Evolutionary conservation across 2,113 vertebrate species (phyloP).

Genomic region (Forbesichthys papilliferus): DNA sequence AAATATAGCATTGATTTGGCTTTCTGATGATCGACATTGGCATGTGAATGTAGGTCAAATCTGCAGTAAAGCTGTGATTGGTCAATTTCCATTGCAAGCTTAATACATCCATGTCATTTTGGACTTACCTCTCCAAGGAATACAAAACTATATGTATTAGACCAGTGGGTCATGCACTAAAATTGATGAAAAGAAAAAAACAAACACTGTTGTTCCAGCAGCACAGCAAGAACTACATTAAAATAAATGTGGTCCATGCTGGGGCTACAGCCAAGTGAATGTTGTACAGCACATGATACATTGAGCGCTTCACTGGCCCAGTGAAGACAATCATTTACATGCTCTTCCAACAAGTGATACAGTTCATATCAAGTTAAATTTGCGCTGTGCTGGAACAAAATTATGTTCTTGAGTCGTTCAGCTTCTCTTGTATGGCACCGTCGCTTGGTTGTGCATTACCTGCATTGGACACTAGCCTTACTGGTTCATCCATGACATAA

Average conservation of each 20-base stretch:
- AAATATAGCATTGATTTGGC: conserved; percentile 34
- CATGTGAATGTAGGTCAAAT: conserved; percentile 20
- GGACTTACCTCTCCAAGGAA: conserved; percentile 16
- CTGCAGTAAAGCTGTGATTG: conserved; percentile 24
- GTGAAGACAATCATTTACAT: conserved; percentile 19
- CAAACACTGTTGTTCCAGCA: conserved; percentile 49
- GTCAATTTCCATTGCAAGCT: conserved; percentile 5
- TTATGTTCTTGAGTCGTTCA: not conserved
- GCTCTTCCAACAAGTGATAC: conserved; percentile 38
- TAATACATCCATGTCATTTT: conserved; percentile 21
- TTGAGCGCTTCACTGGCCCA: conserved; percentile 18
- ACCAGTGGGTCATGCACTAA: conserved; percentile 46
- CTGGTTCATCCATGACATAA: not conserved
- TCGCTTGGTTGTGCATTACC: conserved; percentile 1
- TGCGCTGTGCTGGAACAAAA: conserved; percentile 10
- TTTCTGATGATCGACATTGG: conserved; percentile 23
- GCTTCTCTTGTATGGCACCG: not conserved
- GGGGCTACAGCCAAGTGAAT: conserved; percentile 42
- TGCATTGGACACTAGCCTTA: not conserved
- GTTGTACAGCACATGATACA: conserved; percentile 60
- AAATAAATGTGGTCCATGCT: conserved; percentile 38
- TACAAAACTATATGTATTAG: conserved; percentile 34
- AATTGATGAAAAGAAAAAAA: conserved; percentile 22
- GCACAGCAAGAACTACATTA: conserved; percentile 49
- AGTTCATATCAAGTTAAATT: conserved; percentile 13